Percentiles rank a stretch among this genome's conserved stretches.
Conservation (phyloP, 2,113 vertebrate species). For the Elgaria multicarinata region DNA sequence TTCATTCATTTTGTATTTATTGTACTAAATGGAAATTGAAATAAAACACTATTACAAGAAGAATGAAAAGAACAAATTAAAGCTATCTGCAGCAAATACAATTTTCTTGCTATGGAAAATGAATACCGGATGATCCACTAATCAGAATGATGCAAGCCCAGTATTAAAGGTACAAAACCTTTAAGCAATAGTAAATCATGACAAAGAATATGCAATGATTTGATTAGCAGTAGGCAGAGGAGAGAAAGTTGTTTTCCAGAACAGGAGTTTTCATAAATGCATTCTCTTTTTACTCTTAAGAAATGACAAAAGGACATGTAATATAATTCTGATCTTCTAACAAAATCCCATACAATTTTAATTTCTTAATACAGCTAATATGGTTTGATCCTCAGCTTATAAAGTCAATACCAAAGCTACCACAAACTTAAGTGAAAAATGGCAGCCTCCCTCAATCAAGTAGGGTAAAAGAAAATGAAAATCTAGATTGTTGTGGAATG, state of each 20-base stretch:
- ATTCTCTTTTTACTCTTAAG: not conserved
- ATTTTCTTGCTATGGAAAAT: slow-evolving; percentile 14
- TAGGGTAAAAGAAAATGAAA: not conserved
- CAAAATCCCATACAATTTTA: slow-evolving; percentile 4
- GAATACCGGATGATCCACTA: not conserved
- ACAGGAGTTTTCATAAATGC: not conserved
- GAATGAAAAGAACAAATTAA: slow-evolving; percentile 34
- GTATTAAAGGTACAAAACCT: slow-evolving; percentile 14
- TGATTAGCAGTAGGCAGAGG: not conserved
- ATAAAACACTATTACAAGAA: slow-evolving; percentile 34
- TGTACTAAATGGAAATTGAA: slow-evolving; percentile 39
- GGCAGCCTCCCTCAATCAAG: slow-evolving; percentile 3
- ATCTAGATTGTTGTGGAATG: slow-evolving; percentile 17
- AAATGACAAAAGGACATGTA: not conserved
- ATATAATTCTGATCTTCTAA: not conserved
- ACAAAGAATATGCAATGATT: not conserved
- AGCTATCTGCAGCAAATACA: slow-evolving; percentile 43
- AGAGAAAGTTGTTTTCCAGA: not conserved
- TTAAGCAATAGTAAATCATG: slow-evolving; percentile 12
- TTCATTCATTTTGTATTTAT: slow-evolving; percentile 1
- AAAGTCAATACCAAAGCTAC: slow-evolving; percentile 31
- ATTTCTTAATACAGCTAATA: not conserved
- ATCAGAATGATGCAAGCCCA: not conserved
- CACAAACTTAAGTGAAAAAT: slow-evolving; percentile 3
- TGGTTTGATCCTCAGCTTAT: not conserved